Conservation (phyloP, 2,888 invertebrate species). For the Laspeyria flexula region DNA sequence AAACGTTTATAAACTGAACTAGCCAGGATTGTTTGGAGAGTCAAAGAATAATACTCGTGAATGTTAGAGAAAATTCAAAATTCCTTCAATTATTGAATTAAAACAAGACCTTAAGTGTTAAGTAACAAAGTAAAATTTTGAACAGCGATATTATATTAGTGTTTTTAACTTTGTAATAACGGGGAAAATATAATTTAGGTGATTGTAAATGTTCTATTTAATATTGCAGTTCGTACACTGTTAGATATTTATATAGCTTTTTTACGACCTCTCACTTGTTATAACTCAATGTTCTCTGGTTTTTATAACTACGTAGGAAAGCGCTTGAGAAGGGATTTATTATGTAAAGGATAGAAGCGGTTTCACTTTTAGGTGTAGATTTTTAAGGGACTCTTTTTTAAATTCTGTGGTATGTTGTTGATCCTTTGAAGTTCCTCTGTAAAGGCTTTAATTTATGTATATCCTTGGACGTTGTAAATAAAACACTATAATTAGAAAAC, state of each 20-base stretch:
- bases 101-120: background rate
- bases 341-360: background rate
- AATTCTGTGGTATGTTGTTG: background rate
- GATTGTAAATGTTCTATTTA: conserved; percentile 14
- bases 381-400: background rate
- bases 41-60: no score
- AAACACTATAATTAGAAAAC: no score
- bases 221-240: background rate
- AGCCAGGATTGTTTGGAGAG: no score
- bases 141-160: conserved; percentile 3
- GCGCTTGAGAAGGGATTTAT: conserved; percentile 10
- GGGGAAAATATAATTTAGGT: conserved; percentile 17
- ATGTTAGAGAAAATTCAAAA: no score
- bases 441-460: no score
- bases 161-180: conserved; percentile 16
- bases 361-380: background rate
- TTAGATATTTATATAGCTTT: conserved; percentile 32
- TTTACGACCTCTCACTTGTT: conserved; percentile 37
- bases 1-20: no score
- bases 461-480: no score
- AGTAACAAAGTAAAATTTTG: conserved; percentile 7
- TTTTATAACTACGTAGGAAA: conserved; percentile 22
- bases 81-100: background rate
- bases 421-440: no score
- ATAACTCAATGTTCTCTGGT: conserved; percentile 21